These are phyloP conservation scores for Herminia tarsipennalis DNA, from an alignment of 2,888 invertebrate species.

Conservation along the genomic window DNA sequence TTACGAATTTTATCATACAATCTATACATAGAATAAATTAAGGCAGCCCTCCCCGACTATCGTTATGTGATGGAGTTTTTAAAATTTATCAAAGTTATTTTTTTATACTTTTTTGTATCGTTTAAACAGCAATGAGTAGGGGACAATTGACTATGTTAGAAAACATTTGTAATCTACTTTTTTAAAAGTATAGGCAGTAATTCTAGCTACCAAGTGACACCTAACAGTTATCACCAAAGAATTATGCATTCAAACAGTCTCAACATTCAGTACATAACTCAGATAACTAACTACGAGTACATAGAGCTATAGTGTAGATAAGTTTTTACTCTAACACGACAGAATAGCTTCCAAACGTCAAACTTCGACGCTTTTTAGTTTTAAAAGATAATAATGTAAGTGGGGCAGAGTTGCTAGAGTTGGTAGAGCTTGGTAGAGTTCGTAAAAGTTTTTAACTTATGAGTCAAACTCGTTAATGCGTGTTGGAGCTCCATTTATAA, in stretches of 20 bases:
- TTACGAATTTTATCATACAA: conserved; percentile 8
- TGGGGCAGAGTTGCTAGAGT: background rate
- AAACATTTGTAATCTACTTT: too few relatives aligned
- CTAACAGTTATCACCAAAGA: background rate
- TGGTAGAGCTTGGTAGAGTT: conserved; percentile 21
- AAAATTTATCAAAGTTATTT: too few relatives aligned
- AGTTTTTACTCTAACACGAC: conserved; percentile 12
- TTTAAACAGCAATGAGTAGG: too few relatives aligned
- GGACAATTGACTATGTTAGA: too few relatives aligned
- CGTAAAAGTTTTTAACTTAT: conserved; percentile 25
- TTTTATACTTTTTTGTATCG: too few relatives aligned
- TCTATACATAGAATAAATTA: too few relatives aligned
- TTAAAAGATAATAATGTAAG: conserved; percentile 27
- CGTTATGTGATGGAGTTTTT: too few relatives aligned
- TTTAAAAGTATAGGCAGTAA: too few relatives aligned
- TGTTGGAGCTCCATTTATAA: conserved; percentile 50
- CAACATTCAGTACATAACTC: conserved; percentile 4
- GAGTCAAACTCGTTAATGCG: conserved; percentile 31
- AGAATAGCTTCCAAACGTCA: conserved; percentile 8
- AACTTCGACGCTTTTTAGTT: conserved; percentile 15
- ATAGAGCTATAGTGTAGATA: conserved; percentile 19
- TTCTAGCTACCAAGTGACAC: background rate
- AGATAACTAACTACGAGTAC: conserved; percentile 9
- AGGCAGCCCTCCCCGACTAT: too few relatives aligned
- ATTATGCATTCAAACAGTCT: background rate